phyloP scores from a whole-genome alignment of 2,888 invertebrate genomes.

The Oxycera nigricornis region DNA sequence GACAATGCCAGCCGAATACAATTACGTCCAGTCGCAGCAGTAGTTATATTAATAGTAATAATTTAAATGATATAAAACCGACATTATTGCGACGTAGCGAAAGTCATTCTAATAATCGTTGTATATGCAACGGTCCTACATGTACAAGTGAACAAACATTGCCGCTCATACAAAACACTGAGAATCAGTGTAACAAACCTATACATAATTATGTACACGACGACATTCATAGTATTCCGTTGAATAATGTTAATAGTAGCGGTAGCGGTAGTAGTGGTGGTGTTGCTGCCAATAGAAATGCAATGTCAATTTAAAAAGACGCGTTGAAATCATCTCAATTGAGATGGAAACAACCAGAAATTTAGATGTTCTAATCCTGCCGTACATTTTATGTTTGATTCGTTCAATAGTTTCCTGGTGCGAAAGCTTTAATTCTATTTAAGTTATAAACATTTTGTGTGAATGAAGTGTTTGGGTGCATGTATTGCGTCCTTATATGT shows the following conservation, averaged over 20 bases:
- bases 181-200: background rate
- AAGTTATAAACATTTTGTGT: no score
- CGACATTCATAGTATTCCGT: background rate
- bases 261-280: background rate
- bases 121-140: background rate
- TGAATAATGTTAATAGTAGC: background rate
- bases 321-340: background rate
- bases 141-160: background rate
- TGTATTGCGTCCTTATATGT: no score
- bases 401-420: background rate
- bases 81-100: background rate
- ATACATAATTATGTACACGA: background rate
- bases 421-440: slow-evolving; percentile 3
- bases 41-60: background rate
- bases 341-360: background rate
- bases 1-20: no score
- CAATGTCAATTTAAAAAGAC: slow-evolving; percentile 3
- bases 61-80: background rate
- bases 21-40: background rate
- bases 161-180: background rate
- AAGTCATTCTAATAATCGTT: background rate
- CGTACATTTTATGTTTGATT: background rate
- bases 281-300: background rate
- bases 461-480: no score
- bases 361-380: no score